Evolutionary conservation across 1,140 invertebrate genomes (phyloP).

Genomic region (Eumaeus atala): DNA sequence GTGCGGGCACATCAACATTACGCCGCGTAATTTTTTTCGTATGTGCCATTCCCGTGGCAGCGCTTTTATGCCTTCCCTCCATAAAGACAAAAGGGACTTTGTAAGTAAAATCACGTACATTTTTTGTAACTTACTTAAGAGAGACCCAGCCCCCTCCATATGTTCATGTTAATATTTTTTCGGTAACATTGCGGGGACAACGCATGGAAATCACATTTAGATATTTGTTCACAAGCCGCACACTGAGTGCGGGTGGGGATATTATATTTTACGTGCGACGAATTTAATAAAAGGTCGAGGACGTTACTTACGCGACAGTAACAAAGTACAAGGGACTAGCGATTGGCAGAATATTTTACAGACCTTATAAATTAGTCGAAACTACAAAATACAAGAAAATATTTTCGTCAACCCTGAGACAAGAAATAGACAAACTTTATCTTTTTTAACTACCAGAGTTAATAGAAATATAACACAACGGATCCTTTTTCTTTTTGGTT

Average conservation of each 20-base stretch:
- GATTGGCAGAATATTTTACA: background rate
- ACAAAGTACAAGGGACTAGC: background rate
- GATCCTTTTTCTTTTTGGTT: too few relatives aligned
- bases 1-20: conserved; percentile 72
- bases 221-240: conserved; percentile 69
- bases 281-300: conserved; percentile 71
- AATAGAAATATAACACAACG: too few relatives aligned
- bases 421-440: too few relatives aligned
- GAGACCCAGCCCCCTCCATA: conserved; percentile 65
- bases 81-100: conserved; percentile 74
- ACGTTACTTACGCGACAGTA: conserved; percentile 34
- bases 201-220: conserved; percentile 73
- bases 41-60: conserved; percentile 67
- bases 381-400: too few relatives aligned
- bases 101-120: conserved; percentile 74
- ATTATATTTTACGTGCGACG: conserved; percentile 72
- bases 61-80: conserved; percentile 70
- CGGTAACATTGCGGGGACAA: conserved; percentile 71
- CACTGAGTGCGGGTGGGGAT: conserved; percentile 61
- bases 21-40: conserved; percentile 69
- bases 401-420: too few relatives aligned
- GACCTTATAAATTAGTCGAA: too few relatives aligned
- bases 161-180: conserved; percentile 73
- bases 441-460: too few relatives aligned
- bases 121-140: conserved; percentile 74